phyloP scores from a whole-genome alignment of 2,888 invertebrate genomes.

The Deroplatys truncata region DNA sequence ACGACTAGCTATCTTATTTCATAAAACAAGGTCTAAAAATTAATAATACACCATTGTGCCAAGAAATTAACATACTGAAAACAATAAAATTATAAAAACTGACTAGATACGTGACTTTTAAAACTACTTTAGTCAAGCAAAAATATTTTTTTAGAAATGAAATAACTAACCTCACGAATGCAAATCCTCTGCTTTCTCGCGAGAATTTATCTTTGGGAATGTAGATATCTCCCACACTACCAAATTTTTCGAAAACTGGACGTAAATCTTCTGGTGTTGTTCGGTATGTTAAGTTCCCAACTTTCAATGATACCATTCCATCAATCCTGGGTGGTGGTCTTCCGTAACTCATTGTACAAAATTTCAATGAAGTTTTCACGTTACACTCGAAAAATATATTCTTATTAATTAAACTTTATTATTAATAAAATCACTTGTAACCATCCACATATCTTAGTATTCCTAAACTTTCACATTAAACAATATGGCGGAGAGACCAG shows the following conservation, averaged over 20 bases:
- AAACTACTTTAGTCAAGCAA: not conserved
- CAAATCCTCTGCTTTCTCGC: conserved; percentile 96
- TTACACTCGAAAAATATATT: not conserved
- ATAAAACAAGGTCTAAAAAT: not conserved
- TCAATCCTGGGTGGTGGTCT: conserved; percentile 89
- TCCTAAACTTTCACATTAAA: not conserved
- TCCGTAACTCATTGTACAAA: conserved; percentile 53
- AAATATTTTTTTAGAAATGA: not conserved
- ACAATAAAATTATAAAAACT: not conserved
- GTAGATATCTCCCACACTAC: conserved; percentile 98
- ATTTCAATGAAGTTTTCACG: not conserved
- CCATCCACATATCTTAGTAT: not conserved
- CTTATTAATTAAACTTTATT: not conserved
- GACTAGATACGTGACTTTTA: not conserved
- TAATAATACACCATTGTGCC: not conserved
- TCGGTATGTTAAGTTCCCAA: conserved; percentile 95
- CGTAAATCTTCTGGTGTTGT: conserved; percentile 96
- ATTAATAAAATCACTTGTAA: not conserved
- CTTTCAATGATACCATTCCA: conserved; percentile 96
- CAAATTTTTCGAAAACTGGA: conserved; percentile 91
- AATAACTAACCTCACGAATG: conserved; percentile 82
- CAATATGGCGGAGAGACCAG: conserved; percentile 22
- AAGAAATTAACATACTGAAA: not conserved
- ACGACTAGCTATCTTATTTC: not conserved
- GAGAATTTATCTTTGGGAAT: conserved; percentile 94